Base-by-base conservation (phyloP, 2,888 invertebrate genomes). In the Calameuta idolon region DNA sequence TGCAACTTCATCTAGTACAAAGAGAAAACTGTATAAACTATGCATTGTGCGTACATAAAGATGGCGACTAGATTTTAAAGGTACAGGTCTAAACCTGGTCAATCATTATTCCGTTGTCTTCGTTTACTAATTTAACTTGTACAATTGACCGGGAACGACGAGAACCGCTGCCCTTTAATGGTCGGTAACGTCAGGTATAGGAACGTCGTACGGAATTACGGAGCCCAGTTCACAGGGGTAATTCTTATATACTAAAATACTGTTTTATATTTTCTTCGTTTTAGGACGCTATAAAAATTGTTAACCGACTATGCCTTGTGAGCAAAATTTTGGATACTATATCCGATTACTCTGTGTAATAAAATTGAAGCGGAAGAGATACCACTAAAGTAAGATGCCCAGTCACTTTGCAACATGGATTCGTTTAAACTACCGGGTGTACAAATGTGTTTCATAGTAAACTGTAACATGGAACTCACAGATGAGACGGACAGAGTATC, bases 161-260 rank as follows among this genome's bases (percentile, higher is more conserved):
- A 78, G 37, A 81, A 81, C 75, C 80, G 78, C 74, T 80, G 81
- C 79, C 82, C 79, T 83, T 83, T 84, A 84, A 81, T 80, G 81
- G 81, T 75, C 68, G 68, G 55, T 81, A 84, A 86, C 83, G 82
- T 85, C 83, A 82, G 74, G 75, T 34, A 33, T 76, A 76, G 68
- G 69, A 34, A 71, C 81, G 78, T 35, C 23, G 9, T 23, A 55
- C 55, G 9, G 9, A 55, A 55, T 55, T 55, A 23, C 55, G 55
- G 55, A 23, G 23, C 55, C 55, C 55, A 23, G 23, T 23, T 23
- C 55, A 55, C 55, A 23, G 55, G 23, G 55, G 23, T 23, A 55
- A 23, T 55, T 55, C 23, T 23, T 55, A 23, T 55, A 55, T 2
- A 55, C 23, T 23, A 23, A 55, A 55, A 55, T 55, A 55, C 55